Evolutionary conservation across 2,888 invertebrate genomes (phyloP).

Genomic region (Ectobius pallidus): DNA sequence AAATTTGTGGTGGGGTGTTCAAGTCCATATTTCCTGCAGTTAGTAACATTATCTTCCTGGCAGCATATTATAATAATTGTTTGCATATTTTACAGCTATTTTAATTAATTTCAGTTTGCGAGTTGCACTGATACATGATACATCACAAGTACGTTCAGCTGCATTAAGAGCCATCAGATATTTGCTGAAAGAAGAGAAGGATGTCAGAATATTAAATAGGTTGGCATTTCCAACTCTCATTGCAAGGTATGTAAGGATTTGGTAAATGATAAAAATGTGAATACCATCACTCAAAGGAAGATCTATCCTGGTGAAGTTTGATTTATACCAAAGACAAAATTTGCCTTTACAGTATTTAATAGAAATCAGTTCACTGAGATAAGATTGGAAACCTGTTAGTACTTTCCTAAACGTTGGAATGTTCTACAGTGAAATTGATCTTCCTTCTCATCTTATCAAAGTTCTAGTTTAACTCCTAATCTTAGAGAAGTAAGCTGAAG

Average conservation of each 20-base stretch:
- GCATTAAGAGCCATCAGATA: conserved; percentile 87
- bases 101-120: conserved; percentile 76
- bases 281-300: conserved; percentile 7
- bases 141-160: conserved; percentile 88
- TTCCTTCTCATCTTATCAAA: no score
- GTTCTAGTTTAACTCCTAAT: no score
- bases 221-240: conserved; percentile 85
- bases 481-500: no score
- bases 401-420: neutral
- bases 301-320: conserved; percentile 38
- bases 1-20: neutral
- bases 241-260: conserved; percentile 61
- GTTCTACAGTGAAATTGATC: neutral
- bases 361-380: neutral
- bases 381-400: neutral
- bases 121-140: conserved; percentile 82
- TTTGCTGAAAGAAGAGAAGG: conserved; percentile 76
- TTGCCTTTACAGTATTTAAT: neutral
- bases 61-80: no score
- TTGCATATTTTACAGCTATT: no score
- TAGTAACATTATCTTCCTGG: no score
- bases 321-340: neutral
- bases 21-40: conserved; percentile 7
- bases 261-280: neutral
- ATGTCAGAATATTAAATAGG: conserved; percentile 78